Base-by-base conservation (phyloP, 2,797 vertebrate genomes). In the Syndactyla subalaris region DNA sequence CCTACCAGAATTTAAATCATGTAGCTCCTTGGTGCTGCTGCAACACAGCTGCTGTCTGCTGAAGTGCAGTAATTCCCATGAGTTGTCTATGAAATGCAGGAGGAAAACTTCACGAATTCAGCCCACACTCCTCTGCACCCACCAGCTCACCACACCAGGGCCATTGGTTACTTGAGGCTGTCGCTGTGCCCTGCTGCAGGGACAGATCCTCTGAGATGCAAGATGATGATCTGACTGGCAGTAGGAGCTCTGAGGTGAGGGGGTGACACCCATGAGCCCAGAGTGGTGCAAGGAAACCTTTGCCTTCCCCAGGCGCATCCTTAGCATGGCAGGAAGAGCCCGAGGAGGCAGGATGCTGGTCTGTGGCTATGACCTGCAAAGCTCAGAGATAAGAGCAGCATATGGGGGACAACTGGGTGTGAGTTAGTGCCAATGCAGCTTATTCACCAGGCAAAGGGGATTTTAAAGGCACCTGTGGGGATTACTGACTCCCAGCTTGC, bases 121-220 rank as follows among this genome's bases (percentile, higher is more conserved):
- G 18, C 11, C 46, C 7, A 5, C 26, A 32, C 24, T 54, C 21
- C 29, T 70, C 62, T 36, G 19, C 46, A 51, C 12, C 32, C 39
- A 52, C 45, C 41, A 72, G n/a, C 22, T 91, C 43, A 39, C 48
- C 72, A 51, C 38, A 36, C 48, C 72, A 51, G 24, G 27, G 24
- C 30, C 65, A 24, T 24, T 73, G 66, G 13, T 30, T 77, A 19
- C 73, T 58, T 34, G 58, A 49, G 89, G 43, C 3, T 79, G 29
- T 73, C 0, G 0, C 5, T 13, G 6, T 4, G 11, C 10, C 27
- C 30, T 48, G 34, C 38, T 48, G 34, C 20, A 57, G 20, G 30
- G 16, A 43, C 7, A 26, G 43, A 62, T 20, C 39, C 58, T 24
- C 61, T 43, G 46, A 43, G 29, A 6, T 18, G 57, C 29, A 61